These are phyloP conservation scores for Yasuhikotakia modesta DNA, from an alignment of 2,797 vertebrate species.

Conservation along the genomic window DNA sequence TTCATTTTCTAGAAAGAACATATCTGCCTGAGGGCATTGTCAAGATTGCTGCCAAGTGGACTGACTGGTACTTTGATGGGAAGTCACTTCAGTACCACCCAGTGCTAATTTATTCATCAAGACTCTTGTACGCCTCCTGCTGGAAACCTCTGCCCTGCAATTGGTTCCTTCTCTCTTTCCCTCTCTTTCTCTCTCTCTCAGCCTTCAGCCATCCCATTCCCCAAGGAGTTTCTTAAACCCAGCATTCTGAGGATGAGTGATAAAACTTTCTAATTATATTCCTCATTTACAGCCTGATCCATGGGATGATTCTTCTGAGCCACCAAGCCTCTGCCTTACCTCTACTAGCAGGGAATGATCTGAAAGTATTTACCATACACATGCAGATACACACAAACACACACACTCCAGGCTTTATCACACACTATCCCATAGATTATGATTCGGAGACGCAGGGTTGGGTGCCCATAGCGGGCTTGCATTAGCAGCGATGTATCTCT, in stretches of 20 bases:
- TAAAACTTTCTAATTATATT: constrained; percentile 79
- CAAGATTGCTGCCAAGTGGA: not conserved
- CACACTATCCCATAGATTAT: constrained; percentile 16
- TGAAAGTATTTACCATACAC: constrained; percentile 53
- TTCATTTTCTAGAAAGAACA: not conserved
- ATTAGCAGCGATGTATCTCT: constrained; percentile 14
- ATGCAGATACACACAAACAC: constrained; percentile 51
- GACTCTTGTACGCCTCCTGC: constrained; percentile 42
- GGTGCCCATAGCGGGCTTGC: not conserved
- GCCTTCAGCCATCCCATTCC: constrained; percentile 40
- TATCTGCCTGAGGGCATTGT: not conserved
- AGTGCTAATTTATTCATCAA: not conserved
- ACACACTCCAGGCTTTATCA: constrained; percentile 22
- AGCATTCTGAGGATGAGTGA: constrained; percentile 68
- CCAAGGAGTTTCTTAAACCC: constrained; percentile 41
- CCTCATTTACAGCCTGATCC: constrained; percentile 77
- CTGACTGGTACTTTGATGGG: not conserved
- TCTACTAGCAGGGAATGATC: constrained; percentile 63
- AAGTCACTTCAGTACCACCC: not conserved
- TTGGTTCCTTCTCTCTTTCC: constrained; percentile 14
- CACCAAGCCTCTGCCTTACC: constrained; percentile 54
- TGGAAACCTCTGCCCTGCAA: not conserved
- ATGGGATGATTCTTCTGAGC: constrained; percentile 69
- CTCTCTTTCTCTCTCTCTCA: constrained; percentile 17
- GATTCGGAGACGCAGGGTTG: constrained; percentile 1